Base-by-base conservation (phyloP, 2,113 vertebrate genomes). In the Sorex fumeus region DNA sequence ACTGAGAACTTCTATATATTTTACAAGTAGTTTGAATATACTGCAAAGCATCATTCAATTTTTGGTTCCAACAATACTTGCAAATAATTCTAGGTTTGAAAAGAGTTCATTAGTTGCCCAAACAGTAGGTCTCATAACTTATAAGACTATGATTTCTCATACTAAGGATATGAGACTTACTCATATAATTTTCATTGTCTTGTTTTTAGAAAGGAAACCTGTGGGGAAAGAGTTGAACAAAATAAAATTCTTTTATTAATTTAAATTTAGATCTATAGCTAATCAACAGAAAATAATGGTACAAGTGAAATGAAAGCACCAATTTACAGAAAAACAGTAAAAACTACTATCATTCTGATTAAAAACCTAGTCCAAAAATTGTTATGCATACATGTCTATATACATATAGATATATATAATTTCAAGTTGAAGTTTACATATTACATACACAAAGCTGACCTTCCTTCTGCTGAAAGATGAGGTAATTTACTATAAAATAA, bases 231-330 rank as follows among this genome's bases (percentile, higher is more conserved):
- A 34, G 43, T 21, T 95, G 76, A 40, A 78, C 10, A 84, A 32
- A 75, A 62, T 84, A 94, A 91, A 96, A 93, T 78, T 91, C 76
- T 87, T 3, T 94, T 66, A 53, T 71, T 95, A 90, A 70, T 6
- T 1, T 87, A 60, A 86, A 50, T 88, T 30, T 93, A 78, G 91
- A 88, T 94, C 90, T 93, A 79, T 66, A 50, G 12, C 82, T 95
- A 95, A 88, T 95, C 80, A 90, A 92, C 13, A 93, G 72, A 92
- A 97, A 88, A 84, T 87, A 21, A 70, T 71, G 82, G 32, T 47
- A 93, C 53, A 72, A 71, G 78, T 93, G 40, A 70, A 94, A 94
- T 96, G 57, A 79, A 95, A 96, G 50, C 75, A 96, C 87, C 92
- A 93, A 90, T 79, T 94, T 47, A 88, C 30, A 75, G 74, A 85